A percentile compares a stretch with the other conserved stretches of the same genome.
Evolutionary conservation across 2,888 invertebrate species (phyloP).

Genomic region (Lordiphosa fenestrarum): DNA sequence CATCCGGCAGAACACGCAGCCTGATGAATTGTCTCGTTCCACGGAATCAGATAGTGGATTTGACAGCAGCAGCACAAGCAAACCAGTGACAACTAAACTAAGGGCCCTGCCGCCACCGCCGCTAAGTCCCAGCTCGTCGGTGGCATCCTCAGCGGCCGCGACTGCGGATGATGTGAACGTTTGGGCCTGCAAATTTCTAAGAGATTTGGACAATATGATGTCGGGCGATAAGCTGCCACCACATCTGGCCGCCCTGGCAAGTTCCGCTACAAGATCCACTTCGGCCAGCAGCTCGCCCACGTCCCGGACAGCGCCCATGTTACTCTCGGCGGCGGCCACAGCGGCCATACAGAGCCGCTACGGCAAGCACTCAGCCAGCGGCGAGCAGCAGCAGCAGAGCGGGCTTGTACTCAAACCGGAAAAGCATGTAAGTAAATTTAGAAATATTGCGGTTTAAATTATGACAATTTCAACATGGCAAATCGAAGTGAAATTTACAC

Average conservation of each 20-base stretch:
- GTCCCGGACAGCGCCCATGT: slow-evolving; percentile 69
- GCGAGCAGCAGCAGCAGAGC: slow-evolving; percentile 38
- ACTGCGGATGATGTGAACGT: slow-evolving; percentile 77
- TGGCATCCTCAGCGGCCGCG: slow-evolving; percentile 25
- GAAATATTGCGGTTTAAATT: too few species aligned
- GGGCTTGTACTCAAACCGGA: slow-evolving; percentile 79
- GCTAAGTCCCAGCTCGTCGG: slow-evolving; percentile 19
- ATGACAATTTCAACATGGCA: too few species aligned
- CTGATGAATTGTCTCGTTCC: slow-evolving; percentile 79
- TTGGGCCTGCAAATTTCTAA: slow-evolving; percentile 80
- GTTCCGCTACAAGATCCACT: slow-evolving; percentile 21
- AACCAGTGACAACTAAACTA: slow-evolving; percentile 72
- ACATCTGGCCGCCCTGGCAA: slow-evolving; percentile 39
- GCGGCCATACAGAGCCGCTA: slow-evolving; percentile 75
- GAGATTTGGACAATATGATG: slow-evolving; percentile 80
- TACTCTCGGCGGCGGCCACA: slow-evolving; percentile 74
- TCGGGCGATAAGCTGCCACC: slow-evolving; percentile 71
- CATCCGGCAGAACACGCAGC: slow-evolving; percentile 49
- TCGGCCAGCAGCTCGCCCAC: slow-evolving; percentile 56
- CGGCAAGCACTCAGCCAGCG: slow-evolving; percentile 47
- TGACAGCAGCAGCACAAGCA: slow-evolving; percentile 66
- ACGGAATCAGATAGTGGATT: slow-evolving; percentile 77
- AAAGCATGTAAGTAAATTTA: slow-evolving; percentile 78
- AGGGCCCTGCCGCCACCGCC: slow-evolving; percentile 69
- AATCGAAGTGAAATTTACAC: too few species aligned